phyloP scores from a whole-genome alignment of 2,113 vertebrate genomes.

The Sebastes schlegelii region DNA sequence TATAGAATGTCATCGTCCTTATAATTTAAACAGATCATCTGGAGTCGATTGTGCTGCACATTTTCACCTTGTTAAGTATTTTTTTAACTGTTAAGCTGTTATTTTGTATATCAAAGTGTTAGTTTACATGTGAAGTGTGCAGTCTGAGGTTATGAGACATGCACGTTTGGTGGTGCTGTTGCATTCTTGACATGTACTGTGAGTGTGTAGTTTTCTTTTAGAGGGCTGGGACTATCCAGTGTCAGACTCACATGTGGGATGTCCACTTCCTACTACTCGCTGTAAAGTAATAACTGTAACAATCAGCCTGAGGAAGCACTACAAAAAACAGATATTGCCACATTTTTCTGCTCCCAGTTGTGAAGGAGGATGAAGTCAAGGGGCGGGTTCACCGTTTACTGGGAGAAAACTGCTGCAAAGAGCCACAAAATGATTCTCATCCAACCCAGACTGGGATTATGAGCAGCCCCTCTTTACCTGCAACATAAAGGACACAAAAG shows the following conservation, averaged over 20 bases:
- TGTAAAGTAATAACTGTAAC: neutral
- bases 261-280: constrained; percentile 51
- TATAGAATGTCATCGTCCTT: neutral
- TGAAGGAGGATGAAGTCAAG: neutral
- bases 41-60: neutral
- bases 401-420: neutral
- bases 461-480: neutral
- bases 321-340: constrained; percentile 1
- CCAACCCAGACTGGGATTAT: neutral
- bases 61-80: too few species aligned
- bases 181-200: neutral
- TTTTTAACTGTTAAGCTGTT: neutral
- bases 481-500: neutral
- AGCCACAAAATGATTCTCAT: constrained; percentile 1
- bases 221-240: constrained; percentile 19
- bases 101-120: neutral
- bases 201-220: neutral
- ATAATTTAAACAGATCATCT: neutral
- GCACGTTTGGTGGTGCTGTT: neutral
- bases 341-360: neutral
- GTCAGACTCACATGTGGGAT: constrained; percentile 11
- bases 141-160: neutral
- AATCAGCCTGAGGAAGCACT: constrained; percentile 19
- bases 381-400: neutral
- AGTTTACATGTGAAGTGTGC: neutral